Evolutionary conservation across 2,888 invertebrate species (phyloP), one percentile per base, ranked within the genome.

Genomic region (Carpatolechia fugitivella): DNA sequence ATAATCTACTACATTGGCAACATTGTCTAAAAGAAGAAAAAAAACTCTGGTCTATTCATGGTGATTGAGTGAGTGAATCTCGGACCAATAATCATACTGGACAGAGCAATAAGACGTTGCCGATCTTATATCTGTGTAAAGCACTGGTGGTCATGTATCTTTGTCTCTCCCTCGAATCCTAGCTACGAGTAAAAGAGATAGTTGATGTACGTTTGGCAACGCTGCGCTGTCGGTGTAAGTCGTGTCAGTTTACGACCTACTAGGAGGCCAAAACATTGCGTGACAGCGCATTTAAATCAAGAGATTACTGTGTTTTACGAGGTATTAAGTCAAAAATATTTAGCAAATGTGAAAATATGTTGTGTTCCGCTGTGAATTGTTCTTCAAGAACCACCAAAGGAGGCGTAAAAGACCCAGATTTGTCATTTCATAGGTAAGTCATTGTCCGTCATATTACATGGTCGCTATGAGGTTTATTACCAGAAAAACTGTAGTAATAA

Each of bases 341-440:
- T 7, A 14, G 11, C n/a, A 38, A 14, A 3, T 56, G 30, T n/a
- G n/a, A 33, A 41, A 41, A 55, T 46, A 52, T 52, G 52, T 33
- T 46, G 52, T 52, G 52, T 46, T 46, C 44, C 2, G 52, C 46
- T 33, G 52, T 46, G 46, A 33, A 29, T 46, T 52, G 52, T 46
- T 33, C 33, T 7, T 52, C 52, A 35, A 52, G 52, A 52, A 52
- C 52, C 14, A 52, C 46, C 2, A 52, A 46, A 52, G 52, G 35
- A 24, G 52, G 52, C 11, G 52, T 52, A 18, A 52, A 52, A 52
- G 46, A 52, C 46, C 52, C 52, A 7, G 52, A 52, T 10, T 44
- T 52, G 18, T 52, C 52, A 52, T 31, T 33, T 33, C 14, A 48
- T 33, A 14, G 11, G 30, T 48, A 13, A 14, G 48, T 48, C 33